phyloP scores from a whole-genome alignment of 2,797 vertebrate genomes.

The Phalanger gymnotis region DNA sequence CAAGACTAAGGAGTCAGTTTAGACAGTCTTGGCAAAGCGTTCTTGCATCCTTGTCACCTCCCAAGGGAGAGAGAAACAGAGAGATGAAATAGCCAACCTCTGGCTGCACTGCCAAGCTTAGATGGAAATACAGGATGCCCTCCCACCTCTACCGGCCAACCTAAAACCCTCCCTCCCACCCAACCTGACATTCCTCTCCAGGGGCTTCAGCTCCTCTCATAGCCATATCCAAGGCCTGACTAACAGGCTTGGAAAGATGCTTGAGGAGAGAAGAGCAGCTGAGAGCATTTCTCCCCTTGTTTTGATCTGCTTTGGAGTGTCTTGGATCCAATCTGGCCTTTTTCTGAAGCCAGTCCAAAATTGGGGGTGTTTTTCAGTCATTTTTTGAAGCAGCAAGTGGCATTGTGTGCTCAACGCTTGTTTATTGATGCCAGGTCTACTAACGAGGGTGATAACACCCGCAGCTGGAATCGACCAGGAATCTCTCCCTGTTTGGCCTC shows the following conservation, averaged over 20 bases:
- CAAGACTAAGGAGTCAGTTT: conserved; percentile 8
- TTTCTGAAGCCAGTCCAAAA: conserved; percentile 42
- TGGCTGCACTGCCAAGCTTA: not conserved
- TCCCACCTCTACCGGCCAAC: not conserved
- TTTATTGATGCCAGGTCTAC: conserved; percentile 25
- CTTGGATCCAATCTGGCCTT: not conserved
- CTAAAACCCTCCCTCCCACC: conserved; percentile 3
- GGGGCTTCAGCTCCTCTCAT: not conserved
- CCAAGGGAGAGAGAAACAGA: conserved; percentile 19
- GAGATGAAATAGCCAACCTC: conserved; percentile 22
- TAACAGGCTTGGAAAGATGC: not conserved
- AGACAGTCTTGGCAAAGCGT: not conserved
- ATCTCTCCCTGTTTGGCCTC: not conserved
- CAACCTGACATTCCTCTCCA: not conserved
- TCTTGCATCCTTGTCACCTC: not conserved
- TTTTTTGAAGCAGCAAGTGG: not conserved
- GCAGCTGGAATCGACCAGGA: not conserved
- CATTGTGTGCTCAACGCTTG: not conserved
- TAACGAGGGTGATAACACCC: not conserved
- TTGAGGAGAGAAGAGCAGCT: conserved; percentile 8
- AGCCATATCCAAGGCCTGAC: not conserved
- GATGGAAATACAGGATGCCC: not conserved
- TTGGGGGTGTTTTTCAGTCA: not conserved
- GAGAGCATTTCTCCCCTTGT: not conserved
- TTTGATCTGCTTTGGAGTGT: conserved; percentile 6